Evolutionary conservation across 1,140 invertebrate species (phyloP).

Genomic region (Bombus fervidus): DNA sequence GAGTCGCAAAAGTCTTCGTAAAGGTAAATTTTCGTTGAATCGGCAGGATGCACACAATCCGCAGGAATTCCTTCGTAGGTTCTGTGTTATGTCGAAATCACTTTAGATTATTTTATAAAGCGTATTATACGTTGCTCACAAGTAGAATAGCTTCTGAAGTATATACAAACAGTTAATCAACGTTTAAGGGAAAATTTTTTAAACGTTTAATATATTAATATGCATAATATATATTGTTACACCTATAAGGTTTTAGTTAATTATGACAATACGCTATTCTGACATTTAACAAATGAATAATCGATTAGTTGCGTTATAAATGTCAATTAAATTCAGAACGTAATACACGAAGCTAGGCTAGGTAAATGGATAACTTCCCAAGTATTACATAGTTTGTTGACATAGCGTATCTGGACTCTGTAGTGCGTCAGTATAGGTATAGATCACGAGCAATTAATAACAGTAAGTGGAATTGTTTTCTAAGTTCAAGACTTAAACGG

Average conservation of each 20-base stretch:
- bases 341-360: background rate
- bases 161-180: background rate
- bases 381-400: constrained; percentile 33
- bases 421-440: constrained; percentile 26
- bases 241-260: background rate
- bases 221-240: too few relatives aligned
- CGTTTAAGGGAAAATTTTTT: background rate
- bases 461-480: background rate
- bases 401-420: constrained; percentile 44
- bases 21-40: too few relatives aligned
- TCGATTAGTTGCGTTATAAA: too few relatives aligned
- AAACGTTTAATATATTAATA: background rate
- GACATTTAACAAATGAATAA: background rate
- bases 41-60: background rate
- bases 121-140: background rate
- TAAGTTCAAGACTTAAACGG: background rate
- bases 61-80: background rate
- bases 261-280: background rate
- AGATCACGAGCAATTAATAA: constrained; percentile 56
- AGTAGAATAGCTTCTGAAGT: background rate
- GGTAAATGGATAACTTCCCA: constrained; percentile 20
- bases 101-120: background rate
- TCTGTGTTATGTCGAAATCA: background rate
- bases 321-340: background rate
- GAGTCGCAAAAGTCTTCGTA: too few relatives aligned